Conservation (phyloP, 2,113 vertebrate genomes). For the Carassius gibelio region DNA sequence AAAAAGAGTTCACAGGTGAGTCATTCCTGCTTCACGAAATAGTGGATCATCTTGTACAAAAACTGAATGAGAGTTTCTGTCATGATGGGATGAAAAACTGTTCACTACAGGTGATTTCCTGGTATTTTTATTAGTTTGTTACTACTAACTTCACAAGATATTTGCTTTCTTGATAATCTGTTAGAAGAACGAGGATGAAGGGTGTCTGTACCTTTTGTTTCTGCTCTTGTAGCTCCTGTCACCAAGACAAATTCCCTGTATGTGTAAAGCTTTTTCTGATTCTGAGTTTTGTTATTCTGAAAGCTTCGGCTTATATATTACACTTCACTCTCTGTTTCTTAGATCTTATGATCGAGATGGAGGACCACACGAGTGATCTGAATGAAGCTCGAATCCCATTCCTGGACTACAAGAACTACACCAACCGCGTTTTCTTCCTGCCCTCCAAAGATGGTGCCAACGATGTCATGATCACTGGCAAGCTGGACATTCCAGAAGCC, state of each 20-base stretch:
- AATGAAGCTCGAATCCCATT: constrained; percentile 93
- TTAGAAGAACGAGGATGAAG: too few relatives aligned
- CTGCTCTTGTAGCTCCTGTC: too few relatives aligned
- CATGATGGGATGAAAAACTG: not conserved
- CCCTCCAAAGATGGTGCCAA: constrained; percentile 90
- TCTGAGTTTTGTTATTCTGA: not conserved
- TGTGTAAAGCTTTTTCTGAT: too few relatives aligned
- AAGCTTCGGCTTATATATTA: not conserved
- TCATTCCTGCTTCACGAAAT: not conserved
- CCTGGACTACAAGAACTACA: constrained; percentile 94
- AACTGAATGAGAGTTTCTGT: not conserved
- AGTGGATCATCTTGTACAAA: not conserved
- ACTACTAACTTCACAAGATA: not conserved
- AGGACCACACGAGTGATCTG: constrained; percentile 92
- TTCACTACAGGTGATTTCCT: not conserved
- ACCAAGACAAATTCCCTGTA: too few relatives aligned
- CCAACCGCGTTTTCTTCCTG: constrained; percentile 93
- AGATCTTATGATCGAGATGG: constrained; percentile 99
- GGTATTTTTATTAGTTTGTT: not conserved
- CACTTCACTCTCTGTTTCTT: constrained; percentile 22
- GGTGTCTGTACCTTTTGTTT: too few relatives aligned
- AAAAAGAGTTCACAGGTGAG: constrained; percentile 83
- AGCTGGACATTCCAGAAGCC: constrained; percentile 85
- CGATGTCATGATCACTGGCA: constrained; percentile 90
- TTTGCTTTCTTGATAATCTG: not conserved